Evolutionary conservation across 2,797 vertebrate species (phyloP).

Genomic region (Enteromius fasciolatus): DNA sequence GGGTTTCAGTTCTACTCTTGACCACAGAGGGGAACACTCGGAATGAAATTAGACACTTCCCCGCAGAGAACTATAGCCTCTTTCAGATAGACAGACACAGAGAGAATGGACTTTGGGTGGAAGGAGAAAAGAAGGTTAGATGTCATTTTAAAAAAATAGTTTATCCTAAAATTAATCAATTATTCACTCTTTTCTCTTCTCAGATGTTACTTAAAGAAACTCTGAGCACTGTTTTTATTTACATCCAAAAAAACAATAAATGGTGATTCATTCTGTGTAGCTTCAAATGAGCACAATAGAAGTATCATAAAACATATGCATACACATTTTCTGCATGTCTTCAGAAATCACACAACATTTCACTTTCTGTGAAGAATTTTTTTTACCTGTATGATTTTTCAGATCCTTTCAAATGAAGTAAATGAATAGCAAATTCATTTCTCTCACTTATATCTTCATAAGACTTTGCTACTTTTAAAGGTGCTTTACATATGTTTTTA

Average conservation of each 20-base stretch:
- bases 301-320: not conserved
- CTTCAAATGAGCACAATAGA: not conserved
- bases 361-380: too few species aligned
- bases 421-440: not conserved
- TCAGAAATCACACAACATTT: not conserved
- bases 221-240: not conserved
- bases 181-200: not conserved
- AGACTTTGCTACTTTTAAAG: not conserved
- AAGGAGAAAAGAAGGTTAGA: conserved; percentile 22
- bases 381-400: too few species aligned
- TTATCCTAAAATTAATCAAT: not conserved
- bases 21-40: conserved; percentile 49
- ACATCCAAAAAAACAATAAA: not conserved
- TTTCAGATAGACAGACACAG: conserved; percentile 17
- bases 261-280: not conserved
- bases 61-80: conserved; percentile 12
- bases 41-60: conserved; percentile 51
- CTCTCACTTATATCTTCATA: not conserved
- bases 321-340: not conserved
- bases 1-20: conserved; percentile 54
- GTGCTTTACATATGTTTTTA: not conserved
- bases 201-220: not conserved
- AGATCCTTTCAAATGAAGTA: not conserved
- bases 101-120: conserved; percentile 20
- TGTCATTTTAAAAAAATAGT: not conserved